phyloP scores from a whole-genome alignment of 1,140 invertebrate species.

The Temnothorax curvispinosus region DNA sequence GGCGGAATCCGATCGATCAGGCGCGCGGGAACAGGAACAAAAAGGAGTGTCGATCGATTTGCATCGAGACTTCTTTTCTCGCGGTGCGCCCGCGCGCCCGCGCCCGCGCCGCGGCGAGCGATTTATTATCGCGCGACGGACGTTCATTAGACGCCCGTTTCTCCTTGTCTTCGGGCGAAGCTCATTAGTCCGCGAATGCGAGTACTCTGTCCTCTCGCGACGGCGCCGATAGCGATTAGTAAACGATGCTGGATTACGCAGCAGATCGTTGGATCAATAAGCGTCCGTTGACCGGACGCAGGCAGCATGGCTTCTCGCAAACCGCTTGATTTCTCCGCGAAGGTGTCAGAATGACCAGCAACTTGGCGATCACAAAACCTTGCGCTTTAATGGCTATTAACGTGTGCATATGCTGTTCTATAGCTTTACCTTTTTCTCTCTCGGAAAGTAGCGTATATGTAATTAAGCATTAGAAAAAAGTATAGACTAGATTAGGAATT shows the following conservation, averaged over 20 bases:
- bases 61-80: constrained; percentile 27
- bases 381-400: not conserved
- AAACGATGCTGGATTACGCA: constrained; percentile 51
- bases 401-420: not conserved
- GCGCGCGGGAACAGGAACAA: not conserved
- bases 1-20: constrained; percentile 52
- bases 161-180: constrained; percentile 40
- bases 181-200: constrained; percentile 31
- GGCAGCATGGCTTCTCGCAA: not conserved
- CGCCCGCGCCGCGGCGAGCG: not conserved
- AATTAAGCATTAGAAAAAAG: constrained; percentile 15
- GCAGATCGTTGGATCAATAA: constrained; percentile 53
- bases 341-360: constrained; percentile 33
- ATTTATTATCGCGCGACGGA: constrained; percentile 44
- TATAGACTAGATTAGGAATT: not conserved
- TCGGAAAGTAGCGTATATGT: not conserved
- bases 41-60: constrained; percentile 12
- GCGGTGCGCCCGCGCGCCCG: not conserved
- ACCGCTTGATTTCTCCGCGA: constrained; percentile 43
- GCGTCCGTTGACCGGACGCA: constrained; percentile 44
- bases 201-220: not conserved
- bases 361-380: constrained; percentile 1
- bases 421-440: not conserved
- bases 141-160: constrained; percentile 32
- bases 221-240: constrained; percentile 33